These are phyloP conservation scores for Pissodes strobi DNA, from an alignment of 1,140 invertebrate species.

Conservation along the genomic window DNA sequence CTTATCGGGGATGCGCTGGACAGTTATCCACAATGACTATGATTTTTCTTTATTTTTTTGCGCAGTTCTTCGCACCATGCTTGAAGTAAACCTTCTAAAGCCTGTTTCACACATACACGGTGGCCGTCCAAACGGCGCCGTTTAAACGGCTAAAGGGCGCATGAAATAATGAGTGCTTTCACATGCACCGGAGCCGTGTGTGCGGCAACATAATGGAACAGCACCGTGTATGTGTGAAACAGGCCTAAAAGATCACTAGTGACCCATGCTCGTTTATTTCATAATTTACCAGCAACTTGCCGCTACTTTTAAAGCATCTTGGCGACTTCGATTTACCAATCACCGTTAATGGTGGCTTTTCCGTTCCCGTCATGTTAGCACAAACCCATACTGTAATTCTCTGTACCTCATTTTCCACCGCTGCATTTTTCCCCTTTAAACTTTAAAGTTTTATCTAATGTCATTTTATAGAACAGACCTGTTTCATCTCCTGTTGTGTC, in stretches of 20 bases:
- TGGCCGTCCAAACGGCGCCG: too few relatives aligned
- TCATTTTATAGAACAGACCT: background rate
- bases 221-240: too few relatives aligned
- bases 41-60: too few relatives aligned
- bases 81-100: too few relatives aligned
- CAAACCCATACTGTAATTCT: conserved; percentile 2
- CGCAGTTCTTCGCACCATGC: too few relatives aligned
- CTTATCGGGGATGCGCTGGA: too few relatives aligned
- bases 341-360: background rate
- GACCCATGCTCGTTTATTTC: background rate
- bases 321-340: background rate
- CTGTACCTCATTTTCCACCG: background rate
- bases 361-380: background rate
- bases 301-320: background rate
- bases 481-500: background rate
- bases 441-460: background rate
- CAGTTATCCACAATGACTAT: too few relatives aligned
- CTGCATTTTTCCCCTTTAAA: background rate
- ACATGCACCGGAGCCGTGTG: too few relatives aligned
- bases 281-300: background rate
- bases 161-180: too few relatives aligned
- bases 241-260: background rate
- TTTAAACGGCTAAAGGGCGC: too few relatives aligned
- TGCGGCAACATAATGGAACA: too few relatives aligned
- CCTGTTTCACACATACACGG: too few relatives aligned